Evolutionary conservation across 2,888 invertebrate genomes (phyloP).

Genomic region (Leptogaster cylindrica): DNA sequence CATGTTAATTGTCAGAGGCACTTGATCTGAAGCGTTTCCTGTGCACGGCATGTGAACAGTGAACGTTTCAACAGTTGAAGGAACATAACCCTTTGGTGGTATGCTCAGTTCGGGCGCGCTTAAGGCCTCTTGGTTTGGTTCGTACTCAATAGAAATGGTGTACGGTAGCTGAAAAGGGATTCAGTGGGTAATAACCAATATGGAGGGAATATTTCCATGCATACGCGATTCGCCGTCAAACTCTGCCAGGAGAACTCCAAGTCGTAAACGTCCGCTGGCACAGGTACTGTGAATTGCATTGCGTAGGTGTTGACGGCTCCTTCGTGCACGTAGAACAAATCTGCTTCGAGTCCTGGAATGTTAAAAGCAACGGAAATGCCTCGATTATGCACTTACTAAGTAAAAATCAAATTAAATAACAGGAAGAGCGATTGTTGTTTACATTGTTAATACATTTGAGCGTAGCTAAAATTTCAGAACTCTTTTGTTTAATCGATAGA

Average conservation of each 20-base stretch:
- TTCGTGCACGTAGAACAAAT: constrained; percentile 77
- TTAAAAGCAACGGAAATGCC: constrained; percentile 46
- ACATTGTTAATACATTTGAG: no score
- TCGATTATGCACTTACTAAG: no score
- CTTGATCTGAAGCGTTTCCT: constrained; percentile 79
- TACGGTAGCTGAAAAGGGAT: constrained; percentile 63
- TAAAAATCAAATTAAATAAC: no score
- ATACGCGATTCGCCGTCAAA: constrained; percentile 71
- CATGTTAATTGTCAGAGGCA: constrained; percentile 80
- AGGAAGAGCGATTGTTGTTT: no score
- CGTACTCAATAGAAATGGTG: constrained; percentile 78
- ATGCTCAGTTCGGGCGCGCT: constrained; percentile 83
- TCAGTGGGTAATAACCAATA: no score
- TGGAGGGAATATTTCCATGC: no score
- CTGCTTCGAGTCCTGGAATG: constrained; percentile 71
- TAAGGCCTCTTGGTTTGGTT: constrained; percentile 75
- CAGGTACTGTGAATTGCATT: constrained; percentile 76
- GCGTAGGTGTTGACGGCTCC: constrained; percentile 82
- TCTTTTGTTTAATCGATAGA: no score
- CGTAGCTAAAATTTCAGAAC: no score
- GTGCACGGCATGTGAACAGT: constrained; percentile 83
- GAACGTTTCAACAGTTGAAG: constrained; percentile 77
- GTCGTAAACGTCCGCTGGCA: constrained; percentile 75
- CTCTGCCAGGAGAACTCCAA: constrained; percentile 84
- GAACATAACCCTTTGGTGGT: constrained; percentile 79